Evolutionary conservation across 2,888 invertebrate genomes (phyloP).

Genomic region (Ormyrus nitidulus): DNA sequence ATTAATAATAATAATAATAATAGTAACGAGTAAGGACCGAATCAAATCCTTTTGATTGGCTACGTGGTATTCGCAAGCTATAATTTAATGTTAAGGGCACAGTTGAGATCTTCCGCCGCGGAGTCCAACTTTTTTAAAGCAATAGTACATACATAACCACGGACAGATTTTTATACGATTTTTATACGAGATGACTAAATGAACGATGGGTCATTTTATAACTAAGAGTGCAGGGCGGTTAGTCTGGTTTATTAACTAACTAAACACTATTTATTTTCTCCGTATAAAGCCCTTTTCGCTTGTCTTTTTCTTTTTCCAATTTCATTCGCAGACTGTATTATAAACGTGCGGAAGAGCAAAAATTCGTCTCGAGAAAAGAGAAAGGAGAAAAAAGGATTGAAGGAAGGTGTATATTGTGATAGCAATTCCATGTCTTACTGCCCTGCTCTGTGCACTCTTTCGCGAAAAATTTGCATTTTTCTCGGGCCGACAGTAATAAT

Average conservation of each 20-base stretch:
- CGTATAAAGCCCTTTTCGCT: not conserved
- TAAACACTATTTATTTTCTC: not conserved
- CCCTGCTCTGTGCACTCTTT: constrained; percentile 62
- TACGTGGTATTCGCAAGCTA: constrained; percentile 74
- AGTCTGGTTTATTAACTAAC: not conserved
- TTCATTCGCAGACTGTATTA: constrained; percentile 14
- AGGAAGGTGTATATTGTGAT: constrained; percentile 41
- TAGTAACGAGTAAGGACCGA: not conserved
- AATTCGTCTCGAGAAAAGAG: not conserved
- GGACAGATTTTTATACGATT: constrained; percentile 52
- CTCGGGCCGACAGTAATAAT: constrained; percentile 38
- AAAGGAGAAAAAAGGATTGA: constrained; percentile 33
- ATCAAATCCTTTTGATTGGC: constrained; percentile 66
- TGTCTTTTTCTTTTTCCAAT: not conserved
- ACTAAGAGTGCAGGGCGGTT: constrained; percentile 12
- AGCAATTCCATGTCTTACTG: constrained; percentile 63
- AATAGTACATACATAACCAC: constrained; percentile 38
- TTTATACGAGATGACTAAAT: constrained; percentile 7
- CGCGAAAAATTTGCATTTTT: constrained; percentile 54
- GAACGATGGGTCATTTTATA: not conserved
- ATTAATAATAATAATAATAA: no score
- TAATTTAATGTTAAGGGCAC: constrained; percentile 69
- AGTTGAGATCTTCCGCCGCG: constrained; percentile 23
- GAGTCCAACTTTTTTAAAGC: constrained; percentile 23
- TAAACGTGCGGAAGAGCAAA: not conserved